phyloP scores from a whole-genome alignment of 2,113 vertebrate genomes.

The Delphinus delphis region DNA sequence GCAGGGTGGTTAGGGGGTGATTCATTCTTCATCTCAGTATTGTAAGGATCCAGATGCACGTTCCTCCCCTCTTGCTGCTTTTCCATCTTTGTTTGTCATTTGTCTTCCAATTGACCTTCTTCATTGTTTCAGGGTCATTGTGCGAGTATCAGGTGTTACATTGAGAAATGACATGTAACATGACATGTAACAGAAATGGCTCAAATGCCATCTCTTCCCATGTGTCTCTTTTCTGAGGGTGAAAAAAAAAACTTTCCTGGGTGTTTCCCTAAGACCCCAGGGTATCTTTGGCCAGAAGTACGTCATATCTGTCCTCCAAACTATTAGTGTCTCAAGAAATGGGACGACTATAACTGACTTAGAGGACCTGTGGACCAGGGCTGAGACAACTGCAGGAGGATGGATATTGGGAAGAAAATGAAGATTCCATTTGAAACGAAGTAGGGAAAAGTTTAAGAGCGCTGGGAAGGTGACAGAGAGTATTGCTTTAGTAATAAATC shows the following conservation, averaged over 20 bases:
- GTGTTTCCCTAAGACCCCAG: not conserved
- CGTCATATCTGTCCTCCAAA: not conserved
- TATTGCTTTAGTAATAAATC: not conserved
- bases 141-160: not conserved
- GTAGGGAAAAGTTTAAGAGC: not conserved
- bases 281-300: not conserved
- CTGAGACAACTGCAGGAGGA: not conserved
- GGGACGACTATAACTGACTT: not conserved
- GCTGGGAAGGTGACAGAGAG: not conserved
- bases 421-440: not conserved
- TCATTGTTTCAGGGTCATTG: not conserved
- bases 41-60: not conserved
- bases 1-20: too few species aligned
- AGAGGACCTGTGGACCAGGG: not conserved
- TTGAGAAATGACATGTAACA: not conserved
- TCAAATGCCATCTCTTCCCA: not conserved
- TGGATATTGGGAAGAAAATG: not conserved
- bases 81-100: not conserved
- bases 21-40: not conserved
- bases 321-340: not conserved
- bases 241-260: not conserved
- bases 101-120: not conserved
- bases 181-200: too few species aligned
- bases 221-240: not conserved
- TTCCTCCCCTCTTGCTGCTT: not conserved